phyloP scores from a whole-genome alignment of 1,140 invertebrate genomes.

The Cyclargus thomasi region DNA sequence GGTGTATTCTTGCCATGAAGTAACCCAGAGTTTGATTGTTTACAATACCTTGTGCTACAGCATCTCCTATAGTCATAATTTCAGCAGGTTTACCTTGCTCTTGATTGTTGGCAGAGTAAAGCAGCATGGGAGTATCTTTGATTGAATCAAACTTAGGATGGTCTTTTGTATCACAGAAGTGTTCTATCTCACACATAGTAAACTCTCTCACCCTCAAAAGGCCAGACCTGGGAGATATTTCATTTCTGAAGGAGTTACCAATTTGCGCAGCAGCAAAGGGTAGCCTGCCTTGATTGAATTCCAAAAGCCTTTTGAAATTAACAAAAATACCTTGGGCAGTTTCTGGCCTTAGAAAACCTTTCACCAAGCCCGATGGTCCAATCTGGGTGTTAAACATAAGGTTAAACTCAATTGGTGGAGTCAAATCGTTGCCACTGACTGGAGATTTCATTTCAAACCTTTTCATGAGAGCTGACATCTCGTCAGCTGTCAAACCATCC shows the following conservation, averaged over 20 bases:
- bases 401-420: constrained; percentile 98
- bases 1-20: constrained; percentile 96
- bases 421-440: constrained; percentile 93
- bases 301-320: constrained; percentile 96
- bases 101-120: constrained; percentile 97
- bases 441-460: constrained; percentile 97
- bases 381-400: constrained; percentile 99
- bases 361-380: constrained; percentile 94
- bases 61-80: constrained; percentile 83
- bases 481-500: constrained; percentile 82
- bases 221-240: constrained; percentile 98
- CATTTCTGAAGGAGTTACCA: constrained; percentile 98
- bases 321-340: constrained; percentile 99
- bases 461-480: constrained; percentile 89
- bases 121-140: constrained; percentile 82
- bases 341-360: constrained; percentile 97
- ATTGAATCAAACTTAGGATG: constrained; percentile 94
- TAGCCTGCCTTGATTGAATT: constrained; percentile 97
- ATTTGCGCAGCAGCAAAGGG: constrained; percentile 99
- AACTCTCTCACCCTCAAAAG: constrained; percentile 97
- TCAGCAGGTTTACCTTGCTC: constrained; percentile 92
- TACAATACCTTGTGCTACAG: constrained; percentile 88
- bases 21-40: constrained; percentile 98
- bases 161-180: constrained; percentile 98
- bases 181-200: constrained; percentile 99